Evolutionary conservation across 2,113 vertebrate species (phyloP), one percentile per base, ranked within the genome.

Genomic region (Capreolus pygargus): DNA sequence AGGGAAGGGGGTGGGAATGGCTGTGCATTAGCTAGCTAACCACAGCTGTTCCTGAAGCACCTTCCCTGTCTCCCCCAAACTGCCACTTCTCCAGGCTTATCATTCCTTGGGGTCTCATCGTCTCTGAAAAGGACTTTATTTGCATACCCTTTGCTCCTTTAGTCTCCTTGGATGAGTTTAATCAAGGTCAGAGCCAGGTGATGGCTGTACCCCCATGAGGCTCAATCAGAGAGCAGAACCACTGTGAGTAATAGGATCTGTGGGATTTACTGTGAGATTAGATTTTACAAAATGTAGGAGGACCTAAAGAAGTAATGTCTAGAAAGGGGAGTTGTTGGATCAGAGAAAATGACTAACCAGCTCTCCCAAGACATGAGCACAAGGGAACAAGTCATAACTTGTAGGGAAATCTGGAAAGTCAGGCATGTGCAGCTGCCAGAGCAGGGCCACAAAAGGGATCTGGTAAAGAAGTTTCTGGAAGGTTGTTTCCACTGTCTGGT

Each of bases 11-110:
- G 0, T 27, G 54, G 7, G 33, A 4, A 25, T 88, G 61, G 16
- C 13, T 13, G 12, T 36, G 7, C 6, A 3, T 55, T 52, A 94
- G 67, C 10, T 54, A 64, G 1, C 27, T 33, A 33, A 87, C 6
- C 0, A 2, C 3, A 15, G 13, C 6, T 55, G 3, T 2, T 61
- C 23, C 45, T 54, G 13, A 0, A 23, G 23, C 1, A 28, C 11
- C 28, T n/a, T 25, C 81, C 6, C 7, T 7, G 5, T 52, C 19
- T 36, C 33, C 4, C 30, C 9, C 5, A 23, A 3, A 43, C 2
- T 0, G 5, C 45, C 50, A 25, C 33, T 50, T 54, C 30, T 61
- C 28, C 15, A 60, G 70, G 27, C 17, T 60, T 45, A 21, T 76
- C 16, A 54, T 23, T 83, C 16, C 11, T 17, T 27, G 27, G 47